Base-by-base conservation (phyloP, 2,797 vertebrate species). In the Pseudotriccus pelzelni region DNA sequence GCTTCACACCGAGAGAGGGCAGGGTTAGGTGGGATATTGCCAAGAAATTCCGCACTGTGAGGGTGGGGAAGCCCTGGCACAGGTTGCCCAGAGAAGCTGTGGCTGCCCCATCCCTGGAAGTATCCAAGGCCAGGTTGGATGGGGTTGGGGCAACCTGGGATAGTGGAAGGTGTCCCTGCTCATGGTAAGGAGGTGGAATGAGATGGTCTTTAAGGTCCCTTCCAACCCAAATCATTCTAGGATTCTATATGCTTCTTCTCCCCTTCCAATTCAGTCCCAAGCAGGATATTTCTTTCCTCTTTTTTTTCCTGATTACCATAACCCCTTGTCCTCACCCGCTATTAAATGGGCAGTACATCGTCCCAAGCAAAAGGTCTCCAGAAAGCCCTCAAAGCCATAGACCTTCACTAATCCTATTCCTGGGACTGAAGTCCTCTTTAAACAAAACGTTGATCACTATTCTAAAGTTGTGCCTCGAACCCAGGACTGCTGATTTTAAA, bases 61-160 rank as follows among this genome's bases (percentile, higher is more conserved):
- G 10, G 18, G 5, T 10, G 22, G 0, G 0, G 4, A 75, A 14
- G 8, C 12, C 14, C 22, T 27, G 49, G 32, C 22, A 78, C 36
- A 43, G 43, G 27, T 0, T 36, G 9, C 5, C 32, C 36, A 56
- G 27, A 37, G 36, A 9, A 83, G 43, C 27, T 69, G 27, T 63
- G 43, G 63, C 49, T 69, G 55, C 27, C 7, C 63, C 43, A 49
- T 30, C 70, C 70, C 19, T n/a, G 27, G 22, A 1, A 49, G 27
- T 18, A 32, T 7, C 3, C 63, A 4, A 62, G 16, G 70, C 10
- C 55, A 63, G 1, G 10, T 0, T 75, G 25, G 55, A 62, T 0
- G 0, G 55, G 4, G 8, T 62, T 56, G 70, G 36, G 23, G 15
- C 22, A 62, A 0, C 5, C 27, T 76, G 49, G 32, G 5, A 0